Percentiles rank a stretch among this genome's conserved stretches.
Evolutionary conservation across 2,113 vertebrate genomes (phyloP).

Genomic region (Ceratotherium simum): DNA sequence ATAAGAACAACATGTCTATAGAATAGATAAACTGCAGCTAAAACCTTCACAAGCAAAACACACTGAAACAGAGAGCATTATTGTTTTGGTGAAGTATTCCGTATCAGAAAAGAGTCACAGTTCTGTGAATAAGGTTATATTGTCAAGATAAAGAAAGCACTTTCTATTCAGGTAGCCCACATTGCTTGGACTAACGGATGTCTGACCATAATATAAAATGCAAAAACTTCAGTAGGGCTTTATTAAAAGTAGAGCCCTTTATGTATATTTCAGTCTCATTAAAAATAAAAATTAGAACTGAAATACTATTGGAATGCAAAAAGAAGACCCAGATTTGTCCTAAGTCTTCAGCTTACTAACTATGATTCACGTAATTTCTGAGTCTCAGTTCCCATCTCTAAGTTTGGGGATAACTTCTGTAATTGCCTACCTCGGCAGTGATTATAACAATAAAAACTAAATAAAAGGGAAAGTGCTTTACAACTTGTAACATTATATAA

Average conservation of each 20-base stretch:
- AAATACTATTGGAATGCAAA: background rate
- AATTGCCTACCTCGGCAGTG: background rate
- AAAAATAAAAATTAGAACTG: background rate
- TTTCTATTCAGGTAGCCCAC: background rate
- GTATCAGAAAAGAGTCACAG: conserved; percentile 18
- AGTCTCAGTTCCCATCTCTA: background rate
- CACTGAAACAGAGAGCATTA: background rate
- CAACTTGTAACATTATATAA: background rate
- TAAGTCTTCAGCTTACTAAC: background rate
- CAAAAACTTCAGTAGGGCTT: background rate
- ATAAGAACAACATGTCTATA: background rate
- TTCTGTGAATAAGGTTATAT: background rate
- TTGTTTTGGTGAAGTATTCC: conserved; percentile 16
- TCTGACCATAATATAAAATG: background rate
- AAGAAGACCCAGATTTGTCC: background rate
- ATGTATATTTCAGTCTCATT: background rate
- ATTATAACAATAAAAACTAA: background rate
- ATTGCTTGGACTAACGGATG: background rate
- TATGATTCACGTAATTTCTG: background rate
- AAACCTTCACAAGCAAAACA: background rate
- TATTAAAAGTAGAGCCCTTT: background rate
- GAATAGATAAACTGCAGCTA: conserved; percentile 22
- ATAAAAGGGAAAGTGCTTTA: background rate
- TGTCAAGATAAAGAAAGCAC: background rate
- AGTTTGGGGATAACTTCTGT: background rate